These are phyloP conservation scores for Mus minutoides DNA, from an alignment of 2,797 vertebrate species.

Conservation along the genomic window DNA sequence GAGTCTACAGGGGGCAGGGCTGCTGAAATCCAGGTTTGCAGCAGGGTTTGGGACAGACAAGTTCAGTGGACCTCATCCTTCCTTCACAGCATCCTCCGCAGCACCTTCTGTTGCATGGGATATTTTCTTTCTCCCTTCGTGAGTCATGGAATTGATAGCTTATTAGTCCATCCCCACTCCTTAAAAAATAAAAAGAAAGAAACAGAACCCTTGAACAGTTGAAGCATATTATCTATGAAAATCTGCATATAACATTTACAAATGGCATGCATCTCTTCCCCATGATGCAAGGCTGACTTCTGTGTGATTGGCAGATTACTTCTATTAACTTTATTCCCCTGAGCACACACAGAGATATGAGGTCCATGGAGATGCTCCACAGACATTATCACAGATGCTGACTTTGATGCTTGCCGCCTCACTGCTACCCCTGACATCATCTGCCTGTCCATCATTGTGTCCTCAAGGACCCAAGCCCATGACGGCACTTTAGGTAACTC, in stretches of 20 bases:
- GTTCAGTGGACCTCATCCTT: neutral
- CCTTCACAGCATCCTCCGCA: neutral
- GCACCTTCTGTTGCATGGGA: no score
- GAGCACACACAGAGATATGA: neutral
- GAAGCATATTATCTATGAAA: slow-evolving; percentile 2
- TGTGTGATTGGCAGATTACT: neutral
- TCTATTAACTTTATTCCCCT: neutral
- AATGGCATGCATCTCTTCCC: neutral
- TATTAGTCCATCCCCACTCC: neutral
- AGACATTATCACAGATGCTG: neutral
- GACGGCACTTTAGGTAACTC: neutral
- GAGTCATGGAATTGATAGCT: neutral
- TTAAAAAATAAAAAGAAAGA: neutral
- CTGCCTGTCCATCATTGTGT: neutral
- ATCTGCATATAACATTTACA: neutral
- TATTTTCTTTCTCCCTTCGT: neutral
- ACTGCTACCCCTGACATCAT: neutral
- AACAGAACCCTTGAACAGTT: neutral
- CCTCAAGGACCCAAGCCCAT: neutral
- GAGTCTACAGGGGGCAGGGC: neutral
- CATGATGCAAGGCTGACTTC: neutral
- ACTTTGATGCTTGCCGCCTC: neutral
- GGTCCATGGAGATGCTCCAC: neutral
- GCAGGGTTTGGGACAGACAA: no score
- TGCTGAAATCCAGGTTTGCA: neutral